Evolutionary conservation across 2,888 invertebrate genomes (phyloP), one percentile per base, ranked within the genome.

Genomic region (Mesorhabditis belari): DNA sequence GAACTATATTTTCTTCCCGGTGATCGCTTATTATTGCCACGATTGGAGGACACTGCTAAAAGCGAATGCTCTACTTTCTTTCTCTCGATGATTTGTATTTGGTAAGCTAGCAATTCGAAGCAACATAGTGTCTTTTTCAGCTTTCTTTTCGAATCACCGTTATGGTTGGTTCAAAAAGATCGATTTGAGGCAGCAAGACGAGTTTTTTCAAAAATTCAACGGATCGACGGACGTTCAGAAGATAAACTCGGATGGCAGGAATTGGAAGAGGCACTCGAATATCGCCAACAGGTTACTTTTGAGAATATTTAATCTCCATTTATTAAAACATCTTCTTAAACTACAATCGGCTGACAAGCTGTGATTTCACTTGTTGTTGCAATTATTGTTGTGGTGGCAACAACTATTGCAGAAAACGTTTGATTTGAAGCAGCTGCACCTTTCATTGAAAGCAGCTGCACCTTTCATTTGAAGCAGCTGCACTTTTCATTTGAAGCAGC

Each of bases 1-100:
- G 21, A 71, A 74, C 58, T 70, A 63, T 55, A 67, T 74, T 49
- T 55, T 75, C 27, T 70, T 64, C 44, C 66, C 74, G 5, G 54
- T 60, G 1, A 59, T 74, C 24, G 66, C 74, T n/a, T 62, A 59
- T 28, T 55, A 35, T 19, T 6, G n/a, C 5, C 19, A 55, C 35
- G 54, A 28, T n/a, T 62, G 62, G 62, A 28, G 35, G 35, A 55
- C 12, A 2, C 55, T 54, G 23, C 23, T 23, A 12, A 25, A 19
- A 17, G 55, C 55, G 26, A 26, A 19, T 19, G 55, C 25, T 17
- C 17, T 54, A 9, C 12, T 17, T 54, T 27, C 27, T 17, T 21
- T 23, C 27, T 26, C 12, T 17, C 55, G 12, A 19, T 27, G 17
- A 12, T 51, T 51, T 21, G n/a, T n/a, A 51, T 51, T 21, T 35